Evolutionary conservation across 2,113 vertebrate species (phyloP), one percentile per base, ranked within the genome.

Genomic region (Ophthalmotilapia sp.): DNA sequence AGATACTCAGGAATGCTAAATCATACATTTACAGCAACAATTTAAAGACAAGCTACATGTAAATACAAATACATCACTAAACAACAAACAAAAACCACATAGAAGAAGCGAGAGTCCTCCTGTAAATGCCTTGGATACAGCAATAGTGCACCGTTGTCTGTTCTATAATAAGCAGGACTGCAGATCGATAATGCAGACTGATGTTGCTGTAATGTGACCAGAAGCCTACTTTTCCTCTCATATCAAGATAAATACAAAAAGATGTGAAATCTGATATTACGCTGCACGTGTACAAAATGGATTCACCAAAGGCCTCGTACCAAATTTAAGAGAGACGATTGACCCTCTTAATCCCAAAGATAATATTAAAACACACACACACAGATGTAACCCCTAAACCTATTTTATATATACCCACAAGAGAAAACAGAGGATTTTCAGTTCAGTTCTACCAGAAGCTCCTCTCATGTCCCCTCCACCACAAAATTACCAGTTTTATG

Each of bases 171-270:
- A 83, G 80, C n/a, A 36, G 36, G 70, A 82, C 51, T 79, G 83
- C 11, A 31, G 84, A 90, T 93, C 93, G 7, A 92, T 93, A 62
- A 92, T 82, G 82, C 62, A 82, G 82, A 90, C 49, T 53, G 83
- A 91, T 90, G 80, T 1, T 84, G 77, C 79, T 54, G 75, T 88
- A 84, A 89, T 75, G 38, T 60, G 85, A 90, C 88, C 82, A 86
- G 82, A 86, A 80, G 36, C 47, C 84, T 38, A 31, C 55, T 68
- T 85, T 89, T 58, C 83, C 26, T 65, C 15, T 62, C 75, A 56
- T 19, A 4, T 33, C 7, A 81, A 33, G 85, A 62, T 84, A 55
- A 87, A 82, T 45, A 23, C 1, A 84, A 29, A 89, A 90, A 90
- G 89, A 55, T 14, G 11, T 56, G 29, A 88, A 85, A 81, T 90